phyloP scores from a whole-genome alignment of 2,888 invertebrate genomes.

The Drosophila colorata region DNA sequence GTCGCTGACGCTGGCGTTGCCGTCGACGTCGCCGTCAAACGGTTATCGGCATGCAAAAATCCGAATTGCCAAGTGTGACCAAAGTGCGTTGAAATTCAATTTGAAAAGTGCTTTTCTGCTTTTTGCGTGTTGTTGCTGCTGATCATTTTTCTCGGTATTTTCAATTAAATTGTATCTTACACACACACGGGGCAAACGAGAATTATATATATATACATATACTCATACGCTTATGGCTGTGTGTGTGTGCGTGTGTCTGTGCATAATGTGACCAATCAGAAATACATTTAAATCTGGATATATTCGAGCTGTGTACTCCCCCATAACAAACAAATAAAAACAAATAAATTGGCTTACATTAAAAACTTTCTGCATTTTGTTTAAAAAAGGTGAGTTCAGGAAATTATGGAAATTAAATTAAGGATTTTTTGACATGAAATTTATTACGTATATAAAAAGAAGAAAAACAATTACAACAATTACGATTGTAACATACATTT shows the following conservation, averaged over 20 bases:
- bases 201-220: not conserved
- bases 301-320: constrained; percentile 29
- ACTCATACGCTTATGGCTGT: not conserved
- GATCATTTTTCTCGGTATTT: constrained; percentile 26
- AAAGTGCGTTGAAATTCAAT: constrained; percentile 51
- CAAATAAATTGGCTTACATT: not conserved
- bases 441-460: too few relatives aligned
- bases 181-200: not conserved
- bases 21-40: constrained; percentile 16
- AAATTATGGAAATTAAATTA: not conserved
- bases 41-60: constrained; percentile 19
- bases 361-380: constrained; percentile 1
- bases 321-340: constrained; percentile 10
- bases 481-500: too few relatives aligned
- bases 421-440: too few relatives aligned
- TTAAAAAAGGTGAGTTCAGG: constrained; percentile 21
- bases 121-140: constrained; percentile 4
- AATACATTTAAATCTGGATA: constrained; percentile 51
- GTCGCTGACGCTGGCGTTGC: constrained; percentile 13
- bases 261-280: constrained; percentile 20
- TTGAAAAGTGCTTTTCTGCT: constrained; percentile 21
- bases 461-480: too few relatives aligned
- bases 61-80: constrained; percentile 43
- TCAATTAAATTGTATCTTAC: constrained; percentile 45
- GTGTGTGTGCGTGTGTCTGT: not conserved